These are phyloP conservation scores for Drosophila atripex DNA, from an alignment of 2,888 invertebrate genomes.

Conservation along the genomic window DNA sequence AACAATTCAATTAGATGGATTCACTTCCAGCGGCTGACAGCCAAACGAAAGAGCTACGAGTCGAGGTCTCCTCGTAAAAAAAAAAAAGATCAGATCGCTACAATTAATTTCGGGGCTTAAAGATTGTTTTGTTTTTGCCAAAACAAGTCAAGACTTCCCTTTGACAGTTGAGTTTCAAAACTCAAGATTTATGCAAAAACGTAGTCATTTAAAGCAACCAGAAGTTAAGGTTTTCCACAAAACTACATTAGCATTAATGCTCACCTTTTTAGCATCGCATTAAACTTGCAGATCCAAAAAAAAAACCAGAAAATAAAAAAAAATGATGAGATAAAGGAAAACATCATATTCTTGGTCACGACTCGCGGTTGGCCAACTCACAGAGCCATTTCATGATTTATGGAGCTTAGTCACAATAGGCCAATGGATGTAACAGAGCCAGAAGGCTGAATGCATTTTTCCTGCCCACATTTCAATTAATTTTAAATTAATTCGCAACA, in stretches of 20 bases:
- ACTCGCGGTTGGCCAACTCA: conserved; percentile 25
- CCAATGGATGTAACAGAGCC: conserved; percentile 10
- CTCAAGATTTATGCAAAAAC: conserved; percentile 6
- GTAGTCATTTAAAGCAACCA: conserved; percentile 1
- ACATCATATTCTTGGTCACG: conserved; percentile 54
- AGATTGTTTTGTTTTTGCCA: background rate
- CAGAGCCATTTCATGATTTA: conserved; percentile 47
- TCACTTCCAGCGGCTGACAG: conserved; percentile 12
- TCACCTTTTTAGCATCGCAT: conserved; percentile 33
- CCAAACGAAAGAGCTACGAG: conserved; percentile 3
- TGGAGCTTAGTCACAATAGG: conserved; percentile 50
- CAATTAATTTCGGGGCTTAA: background rate
- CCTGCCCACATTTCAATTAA: background rate
- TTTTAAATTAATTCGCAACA: conserved; percentile 24
- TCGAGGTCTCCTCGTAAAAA: no score
- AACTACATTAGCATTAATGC: conserved; percentile 29
- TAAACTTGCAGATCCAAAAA: conserved; percentile 45
- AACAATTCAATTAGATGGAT: conserved; percentile 67
- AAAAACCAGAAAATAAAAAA: background rate
- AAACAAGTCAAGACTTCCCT: background rate
- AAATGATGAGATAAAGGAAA: conserved; percentile 28
- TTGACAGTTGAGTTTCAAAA: background rate
- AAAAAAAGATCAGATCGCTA: background rate
- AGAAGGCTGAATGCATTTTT: background rate
- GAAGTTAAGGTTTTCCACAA: conserved; percentile 15